Evolutionary conservation across 2,888 invertebrate species (phyloP).

Genomic region (Heliconius cydno): DNA sequence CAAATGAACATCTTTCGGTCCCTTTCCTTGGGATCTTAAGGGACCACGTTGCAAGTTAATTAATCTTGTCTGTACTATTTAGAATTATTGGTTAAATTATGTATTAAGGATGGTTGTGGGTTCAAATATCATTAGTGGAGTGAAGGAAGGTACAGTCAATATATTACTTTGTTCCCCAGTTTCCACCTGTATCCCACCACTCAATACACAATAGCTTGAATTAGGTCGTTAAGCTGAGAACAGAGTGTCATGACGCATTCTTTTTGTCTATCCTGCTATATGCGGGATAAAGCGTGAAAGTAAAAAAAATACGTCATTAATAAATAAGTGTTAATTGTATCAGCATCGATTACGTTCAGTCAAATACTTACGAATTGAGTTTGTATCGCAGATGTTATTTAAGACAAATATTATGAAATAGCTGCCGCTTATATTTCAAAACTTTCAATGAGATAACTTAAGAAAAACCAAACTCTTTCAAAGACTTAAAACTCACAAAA

Average conservation of each 20-base stretch:
- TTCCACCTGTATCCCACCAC: no score
- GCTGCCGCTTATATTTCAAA: not conserved
- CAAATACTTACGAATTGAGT: no score
- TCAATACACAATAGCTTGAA: no score
- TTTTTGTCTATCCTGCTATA: not conserved
- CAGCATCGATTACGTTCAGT: not conserved
- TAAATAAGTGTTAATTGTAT: not conserved
- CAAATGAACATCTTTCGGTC: constrained; percentile 8
- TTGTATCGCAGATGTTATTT: not conserved
- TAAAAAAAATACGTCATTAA: not conserved
- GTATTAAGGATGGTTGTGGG: not conserved
- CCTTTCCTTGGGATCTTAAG: not conserved
- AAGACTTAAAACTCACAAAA: constrained; percentile 2
- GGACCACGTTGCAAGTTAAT: not conserved
- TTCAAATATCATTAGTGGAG: no score
- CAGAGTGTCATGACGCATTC: no score
- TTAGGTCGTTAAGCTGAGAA: no score
- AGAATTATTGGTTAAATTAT: not conserved
- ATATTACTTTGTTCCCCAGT: no score
- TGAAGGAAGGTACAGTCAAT: no score
- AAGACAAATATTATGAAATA: not conserved
- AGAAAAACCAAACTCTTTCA: not conserved
- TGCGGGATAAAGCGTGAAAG: not conserved
- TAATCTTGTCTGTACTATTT: not conserved
- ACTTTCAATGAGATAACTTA: not conserved